phyloP scores from a whole-genome alignment of 2,888 invertebrate species.

The Eilema griseolum region DNA sequence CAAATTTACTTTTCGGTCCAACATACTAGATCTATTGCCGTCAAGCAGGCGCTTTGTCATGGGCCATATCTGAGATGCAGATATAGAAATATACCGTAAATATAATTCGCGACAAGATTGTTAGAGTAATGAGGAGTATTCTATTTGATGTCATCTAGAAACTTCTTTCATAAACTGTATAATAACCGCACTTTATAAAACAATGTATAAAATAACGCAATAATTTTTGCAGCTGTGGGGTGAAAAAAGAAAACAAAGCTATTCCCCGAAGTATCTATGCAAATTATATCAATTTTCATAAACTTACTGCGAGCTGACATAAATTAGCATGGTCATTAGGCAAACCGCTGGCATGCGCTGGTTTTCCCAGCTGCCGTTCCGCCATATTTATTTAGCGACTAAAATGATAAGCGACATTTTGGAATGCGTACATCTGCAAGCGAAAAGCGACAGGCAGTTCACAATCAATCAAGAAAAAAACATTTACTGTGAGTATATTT shows the following conservation, averaged over 20 bases:
- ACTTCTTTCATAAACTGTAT: background rate
- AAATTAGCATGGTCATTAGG: constrained; percentile 45
- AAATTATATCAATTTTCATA: constrained; percentile 21
- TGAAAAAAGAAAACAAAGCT: background rate
- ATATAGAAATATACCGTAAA: too few species aligned
- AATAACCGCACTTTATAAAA: background rate
- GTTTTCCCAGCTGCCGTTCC: constrained; percentile 11
- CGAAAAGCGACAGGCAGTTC: background rate
- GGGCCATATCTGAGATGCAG: too few species aligned
- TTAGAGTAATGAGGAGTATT: background rate
- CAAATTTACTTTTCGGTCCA: too few species aligned
- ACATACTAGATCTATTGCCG: too few species aligned
- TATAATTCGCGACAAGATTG: background rate
- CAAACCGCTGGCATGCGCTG: constrained; percentile 32
- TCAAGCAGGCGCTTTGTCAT: too few species aligned
- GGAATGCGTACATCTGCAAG: background rate
- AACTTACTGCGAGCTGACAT: constrained; percentile 16
- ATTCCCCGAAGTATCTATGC: background rate
- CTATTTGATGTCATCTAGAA: background rate
- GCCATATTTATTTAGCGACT: constrained; percentile 17
- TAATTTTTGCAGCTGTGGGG: background rate
- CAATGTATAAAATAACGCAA: too few species aligned
- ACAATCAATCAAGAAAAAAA: background rate
- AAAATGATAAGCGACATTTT: constrained; percentile 15
- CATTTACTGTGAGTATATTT: too few species aligned